Evolutionary conservation across 2,113 vertebrate species (phyloP), one percentile per base, ranked within the genome.

Genomic region (Prochilodus magdalenae): DNA sequence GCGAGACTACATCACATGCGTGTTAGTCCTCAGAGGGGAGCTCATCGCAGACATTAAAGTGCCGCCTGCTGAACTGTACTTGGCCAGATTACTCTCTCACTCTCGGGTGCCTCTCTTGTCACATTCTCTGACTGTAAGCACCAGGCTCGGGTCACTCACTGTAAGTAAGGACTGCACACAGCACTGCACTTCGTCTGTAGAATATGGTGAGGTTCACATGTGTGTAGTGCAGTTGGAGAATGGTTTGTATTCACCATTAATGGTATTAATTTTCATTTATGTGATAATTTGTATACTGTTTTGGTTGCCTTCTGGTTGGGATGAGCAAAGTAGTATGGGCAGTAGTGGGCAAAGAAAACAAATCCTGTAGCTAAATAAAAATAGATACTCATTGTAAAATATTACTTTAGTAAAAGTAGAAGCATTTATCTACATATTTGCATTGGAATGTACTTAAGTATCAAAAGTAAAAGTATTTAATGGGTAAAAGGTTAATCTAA

Each of bases 91-190:
- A 44, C 66, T 69, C 33, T 79, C 67, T 62, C 11, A 11, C 53
- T 71, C 30, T 44, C 53, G 29, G 36, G 66, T 79, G 67, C 27
- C 11, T 72, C 66, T 60, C n/a, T 57, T 47, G 33, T 24, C 55
- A 57, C 30, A 44, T 79, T 71, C 57, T 13, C 12, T n/a, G 57
- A 8, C 24, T 71, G 51, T 27, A 71, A 40, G 33, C 55, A 59
- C 30, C 16, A 71, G 33, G 30, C 29, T 44, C 13, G 29, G n/a
- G 29, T 26, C 51, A 27, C 51, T 79, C 49, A 55, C 14, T 24
- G 7, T 65, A 15, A 63, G 29, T 49, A 36, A 20, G 47, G 59
- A 71, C 20, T 70, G 29, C 77, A 79, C 18, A 49, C 59, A 71
- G 14, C 44, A 8, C 33, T 44, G 51, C n/a, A 47, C 51, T 79